Conservation (phyloP, 2,113 vertebrate genomes). For the Corapipo altera region DNA sequence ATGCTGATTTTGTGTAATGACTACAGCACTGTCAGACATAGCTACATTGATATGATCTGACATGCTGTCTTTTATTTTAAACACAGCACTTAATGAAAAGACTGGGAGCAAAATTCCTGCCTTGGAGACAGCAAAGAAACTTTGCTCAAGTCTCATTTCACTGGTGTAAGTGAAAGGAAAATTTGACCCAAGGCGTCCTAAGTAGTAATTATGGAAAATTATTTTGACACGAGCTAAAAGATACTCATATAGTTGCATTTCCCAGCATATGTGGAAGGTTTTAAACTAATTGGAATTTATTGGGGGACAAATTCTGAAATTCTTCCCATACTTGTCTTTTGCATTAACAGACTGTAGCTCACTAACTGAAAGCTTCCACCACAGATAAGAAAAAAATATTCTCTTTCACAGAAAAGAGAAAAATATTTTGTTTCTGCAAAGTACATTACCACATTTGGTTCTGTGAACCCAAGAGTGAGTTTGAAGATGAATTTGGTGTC, state of each 20-base stretch:
- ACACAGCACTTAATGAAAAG: slow-evolving; percentile 26
- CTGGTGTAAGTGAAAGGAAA: slow-evolving; percentile 22
- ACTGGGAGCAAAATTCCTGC: slow-evolving; percentile 15
- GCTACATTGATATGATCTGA: background rate
- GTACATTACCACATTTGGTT: background rate
- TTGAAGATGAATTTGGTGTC: background rate
- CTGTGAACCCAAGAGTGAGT: background rate
- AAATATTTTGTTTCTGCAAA: background rate
- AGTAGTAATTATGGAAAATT: slow-evolving; percentile 25
- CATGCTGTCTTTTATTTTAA: slow-evolving; percentile 9
- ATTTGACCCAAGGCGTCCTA: slow-evolving; percentile 18
- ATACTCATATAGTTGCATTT: background rate
- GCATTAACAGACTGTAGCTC: background rate
- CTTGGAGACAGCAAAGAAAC: background rate
- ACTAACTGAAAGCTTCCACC: background rate
- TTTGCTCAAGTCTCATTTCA: slow-evolving; percentile 10
- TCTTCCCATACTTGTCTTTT: background rate
- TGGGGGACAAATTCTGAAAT: background rate
- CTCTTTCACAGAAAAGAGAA: background rate
- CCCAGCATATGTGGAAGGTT: background rate
- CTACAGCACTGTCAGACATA: background rate
- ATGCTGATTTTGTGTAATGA: slow-evolving; percentile 10
- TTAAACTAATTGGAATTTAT: slow-evolving; percentile 16
- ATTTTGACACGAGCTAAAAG: slow-evolving; percentile 28
- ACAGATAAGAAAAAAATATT: background rate